Conservation (phyloP, 2,888 invertebrate species). For the Caradrina clavipalpis region DNA sequence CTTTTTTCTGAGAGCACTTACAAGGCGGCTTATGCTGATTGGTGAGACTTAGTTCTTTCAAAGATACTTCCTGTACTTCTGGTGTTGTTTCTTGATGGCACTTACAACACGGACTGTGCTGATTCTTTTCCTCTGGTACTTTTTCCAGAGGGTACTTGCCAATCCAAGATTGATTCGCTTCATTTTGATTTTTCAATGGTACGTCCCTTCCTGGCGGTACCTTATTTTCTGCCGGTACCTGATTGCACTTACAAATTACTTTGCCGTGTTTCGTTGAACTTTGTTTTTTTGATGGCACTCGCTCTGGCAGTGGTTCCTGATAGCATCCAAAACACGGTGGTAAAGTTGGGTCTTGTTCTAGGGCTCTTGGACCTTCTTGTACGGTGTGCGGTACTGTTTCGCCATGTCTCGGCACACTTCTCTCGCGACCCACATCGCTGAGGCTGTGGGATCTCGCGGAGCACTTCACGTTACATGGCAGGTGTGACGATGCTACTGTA, state of each 20-base stretch:
- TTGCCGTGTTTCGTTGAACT: background rate
- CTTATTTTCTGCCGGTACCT: too few species aligned
- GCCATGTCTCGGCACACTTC: constrained; percentile 33
- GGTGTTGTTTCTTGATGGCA: background rate
- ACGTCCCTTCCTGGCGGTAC: background rate
- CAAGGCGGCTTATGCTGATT: background rate
- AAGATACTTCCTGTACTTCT: background rate
- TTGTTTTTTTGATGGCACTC: background rate
- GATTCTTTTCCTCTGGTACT: background rate
- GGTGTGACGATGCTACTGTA: constrained; percentile 48
- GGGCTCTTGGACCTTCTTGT: constrained; percentile 18
- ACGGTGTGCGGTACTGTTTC: constrained; percentile 35
- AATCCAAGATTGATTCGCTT: background rate
- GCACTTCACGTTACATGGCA: constrained; percentile 38
- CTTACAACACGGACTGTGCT: background rate
- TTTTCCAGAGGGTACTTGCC: background rate
- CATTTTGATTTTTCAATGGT: background rate
- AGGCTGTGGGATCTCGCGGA: constrained; percentile 67
- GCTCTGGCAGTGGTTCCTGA: background rate
- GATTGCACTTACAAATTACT: background rate
- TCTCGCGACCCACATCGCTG: constrained; percentile 59
- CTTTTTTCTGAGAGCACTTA: background rate
- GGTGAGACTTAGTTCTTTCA: background rate
- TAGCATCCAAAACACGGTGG: background rate
- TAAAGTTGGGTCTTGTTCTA: background rate